phyloP scores from a whole-genome alignment of 2,113 vertebrate genomes.

The Chrysochloris asiatica region DNA sequence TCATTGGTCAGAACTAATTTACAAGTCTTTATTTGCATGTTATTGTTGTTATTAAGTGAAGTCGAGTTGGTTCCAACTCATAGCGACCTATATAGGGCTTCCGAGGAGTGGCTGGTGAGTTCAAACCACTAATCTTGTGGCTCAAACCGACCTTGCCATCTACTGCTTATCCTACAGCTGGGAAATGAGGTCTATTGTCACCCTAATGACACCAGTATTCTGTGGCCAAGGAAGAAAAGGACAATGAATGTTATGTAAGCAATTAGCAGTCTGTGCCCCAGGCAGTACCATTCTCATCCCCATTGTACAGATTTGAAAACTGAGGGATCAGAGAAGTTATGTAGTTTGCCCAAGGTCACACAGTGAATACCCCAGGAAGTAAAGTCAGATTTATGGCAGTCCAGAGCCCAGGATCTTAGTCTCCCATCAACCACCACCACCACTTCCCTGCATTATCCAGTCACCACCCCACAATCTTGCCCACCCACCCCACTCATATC shows the following conservation, averaged over 20 bases:
- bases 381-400: neutral
- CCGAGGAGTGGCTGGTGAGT: too few relatives aligned
- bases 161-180: too few relatives aligned
- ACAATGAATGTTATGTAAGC: neutral
- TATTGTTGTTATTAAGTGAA: too few relatives aligned
- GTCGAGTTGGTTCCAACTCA: too few relatives aligned
- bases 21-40: neutral
- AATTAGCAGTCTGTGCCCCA: neutral
- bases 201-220: neutral
- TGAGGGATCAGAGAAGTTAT: neutral
- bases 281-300: neutral
- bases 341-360: neutral
- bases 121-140: too few relatives aligned
- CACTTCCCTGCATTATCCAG: neutral
- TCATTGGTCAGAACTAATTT: neutral
- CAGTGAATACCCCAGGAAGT: neutral
- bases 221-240: neutral
- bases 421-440: too few relatives aligned
- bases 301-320: constrained; percentile 21
- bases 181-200: rapidly evolving
- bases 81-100: too few relatives aligned
- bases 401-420: neutral
- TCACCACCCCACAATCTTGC: too few relatives aligned
- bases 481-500: neutral
- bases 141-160: too few relatives aligned